Evolutionary conservation across 1,140 invertebrate species (phyloP).

Genomic region (Phocides pigmalion): DNA sequence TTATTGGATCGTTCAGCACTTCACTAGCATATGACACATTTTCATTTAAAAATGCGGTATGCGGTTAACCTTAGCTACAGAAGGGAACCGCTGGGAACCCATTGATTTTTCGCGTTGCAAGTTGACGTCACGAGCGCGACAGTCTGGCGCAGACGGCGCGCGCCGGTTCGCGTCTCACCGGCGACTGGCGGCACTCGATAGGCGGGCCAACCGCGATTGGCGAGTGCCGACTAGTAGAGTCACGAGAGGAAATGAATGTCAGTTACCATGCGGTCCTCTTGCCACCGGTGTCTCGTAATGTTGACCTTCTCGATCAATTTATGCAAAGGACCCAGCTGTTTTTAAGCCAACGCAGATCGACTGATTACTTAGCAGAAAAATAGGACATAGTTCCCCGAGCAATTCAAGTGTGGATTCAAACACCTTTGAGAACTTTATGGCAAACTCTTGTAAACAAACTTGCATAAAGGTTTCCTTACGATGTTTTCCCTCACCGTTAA

Average conservation of each 20-base stretch:
- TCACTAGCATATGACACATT: slow-evolving; percentile 79
- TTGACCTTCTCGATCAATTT: slow-evolving; percentile 72
- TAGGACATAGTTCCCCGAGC: no score
- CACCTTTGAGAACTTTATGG: no score
- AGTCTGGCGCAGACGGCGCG: slow-evolving; percentile 66
- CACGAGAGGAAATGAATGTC: slow-evolving; percentile 70
- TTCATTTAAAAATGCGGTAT: slow-evolving; percentile 80
- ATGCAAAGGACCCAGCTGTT: slow-evolving; percentile 60
- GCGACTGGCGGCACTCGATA: slow-evolving; percentile 65
- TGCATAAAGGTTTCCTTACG: no score
- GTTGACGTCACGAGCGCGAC: slow-evolving; percentile 71
- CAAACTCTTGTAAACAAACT: no score
- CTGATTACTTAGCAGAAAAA: no score
- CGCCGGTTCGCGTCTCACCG: slow-evolving; percentile 74
- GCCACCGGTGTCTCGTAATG: slow-evolving; percentile 43
- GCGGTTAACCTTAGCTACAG: slow-evolving; percentile 73
- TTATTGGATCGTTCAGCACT: slow-evolving; percentile 56
- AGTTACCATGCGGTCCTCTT: slow-evolving; percentile 68
- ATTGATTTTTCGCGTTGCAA: slow-evolving; percentile 78
- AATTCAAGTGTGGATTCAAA: no score
- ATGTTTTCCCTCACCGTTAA: no score
- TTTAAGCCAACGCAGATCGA: slow-evolving; percentile 32
- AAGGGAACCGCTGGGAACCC: slow-evolving; percentile 66
- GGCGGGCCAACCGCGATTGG: slow-evolving; percentile 23
- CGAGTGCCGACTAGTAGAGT: slow-evolving; percentile 29